phyloP scores from a whole-genome alignment of 1,140 invertebrate genomes.

The Tribolium madens region DNA sequence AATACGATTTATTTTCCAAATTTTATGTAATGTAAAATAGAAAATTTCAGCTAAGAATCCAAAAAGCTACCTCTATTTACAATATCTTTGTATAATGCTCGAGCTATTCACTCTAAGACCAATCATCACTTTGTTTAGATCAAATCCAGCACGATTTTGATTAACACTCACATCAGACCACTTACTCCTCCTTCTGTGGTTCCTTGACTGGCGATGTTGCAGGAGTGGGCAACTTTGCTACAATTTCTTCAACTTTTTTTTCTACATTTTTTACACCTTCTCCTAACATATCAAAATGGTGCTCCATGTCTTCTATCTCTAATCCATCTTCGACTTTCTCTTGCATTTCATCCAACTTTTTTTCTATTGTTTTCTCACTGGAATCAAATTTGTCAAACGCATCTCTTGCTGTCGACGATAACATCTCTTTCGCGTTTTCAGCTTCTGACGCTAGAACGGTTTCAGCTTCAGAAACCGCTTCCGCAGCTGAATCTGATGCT shows the following conservation, averaged over 20 bases:
- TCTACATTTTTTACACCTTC: conserved; percentile 48
- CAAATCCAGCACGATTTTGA: conserved; percentile 45
- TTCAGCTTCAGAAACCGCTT: conserved; percentile 63
- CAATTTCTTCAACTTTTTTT: conserved; percentile 49
- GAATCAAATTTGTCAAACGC: conserved; percentile 53
- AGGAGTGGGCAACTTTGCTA: conserved; percentile 45
- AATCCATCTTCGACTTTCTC: conserved; percentile 46
- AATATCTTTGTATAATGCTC: conserved; percentile 12
- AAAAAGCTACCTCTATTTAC: conserved; percentile 14
- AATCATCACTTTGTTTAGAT: conserved; percentile 38
- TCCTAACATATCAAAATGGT: conserved; percentile 44
- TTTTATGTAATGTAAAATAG: conserved; percentile 18
- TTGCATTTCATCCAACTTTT: conserved; percentile 47
- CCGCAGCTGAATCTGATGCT: conserved; percentile 50
- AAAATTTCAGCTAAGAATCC: conserved; percentile 1
- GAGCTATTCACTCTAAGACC: conserved; percentile 44
- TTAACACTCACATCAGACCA: conserved; percentile 57
- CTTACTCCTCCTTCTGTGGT: conserved; percentile 55
- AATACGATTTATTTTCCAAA: conserved; percentile 21
- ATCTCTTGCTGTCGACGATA: conserved; percentile 46
- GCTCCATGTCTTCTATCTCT: conserved; percentile 49
- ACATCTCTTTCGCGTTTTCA: conserved; percentile 57
- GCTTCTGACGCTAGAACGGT: conserved; percentile 62
- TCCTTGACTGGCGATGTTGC: conserved; percentile 49
- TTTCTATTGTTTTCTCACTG: conserved; percentile 15